These are phyloP conservation scores for Hypomesus transpacificus DNA, from an alignment of 2,113 vertebrate genomes.

Conservation along the genomic window DNA sequence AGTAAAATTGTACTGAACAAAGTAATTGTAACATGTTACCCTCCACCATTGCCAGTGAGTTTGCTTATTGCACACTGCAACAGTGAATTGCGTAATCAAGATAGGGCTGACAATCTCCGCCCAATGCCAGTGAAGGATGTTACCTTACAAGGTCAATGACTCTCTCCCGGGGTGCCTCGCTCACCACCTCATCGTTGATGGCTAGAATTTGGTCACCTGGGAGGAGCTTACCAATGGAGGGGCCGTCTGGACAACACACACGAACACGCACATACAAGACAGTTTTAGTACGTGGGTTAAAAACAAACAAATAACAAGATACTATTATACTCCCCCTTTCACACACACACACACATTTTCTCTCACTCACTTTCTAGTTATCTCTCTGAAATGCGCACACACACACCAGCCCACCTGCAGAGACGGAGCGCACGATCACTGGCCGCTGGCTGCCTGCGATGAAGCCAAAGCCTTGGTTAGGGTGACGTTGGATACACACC, in stretches of 20 bases:
- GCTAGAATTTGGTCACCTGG: constrained; percentile 95
- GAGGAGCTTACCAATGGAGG: constrained; percentile 93
- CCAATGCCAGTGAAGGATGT: constrained; percentile 77
- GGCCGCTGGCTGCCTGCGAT: constrained; percentile 92
- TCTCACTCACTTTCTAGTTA: background rate
- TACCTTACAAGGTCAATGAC: constrained; percentile 98
- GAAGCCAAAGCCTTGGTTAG: constrained; percentile 90
- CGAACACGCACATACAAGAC: constrained; percentile 23
- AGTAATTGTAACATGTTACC: too few species aligned
- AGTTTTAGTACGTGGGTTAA: constrained; percentile 1
- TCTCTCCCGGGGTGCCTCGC: constrained; percentile 90
- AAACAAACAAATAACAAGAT: background rate
- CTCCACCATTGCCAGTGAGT: too few species aligned
- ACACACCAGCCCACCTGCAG: constrained; percentile 72
- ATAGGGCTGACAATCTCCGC: constrained; percentile 36
- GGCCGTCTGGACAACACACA: constrained; percentile 77
- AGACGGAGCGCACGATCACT: constrained; percentile 91
- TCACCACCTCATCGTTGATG: constrained; percentile 93
- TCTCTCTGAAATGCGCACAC: background rate
- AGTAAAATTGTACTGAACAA: too few species aligned
- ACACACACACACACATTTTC: constrained; percentile 1
- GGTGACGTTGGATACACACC: constrained; percentile 88
- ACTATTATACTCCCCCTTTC: constrained; percentile 25
- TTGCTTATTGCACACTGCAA: too few species aligned
- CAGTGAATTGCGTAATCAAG: too few species aligned